These are phyloP conservation scores for Crotalus viridis DNA, from an alignment of 2,113 vertebrate genomes.

Conservation along the genomic window DNA sequence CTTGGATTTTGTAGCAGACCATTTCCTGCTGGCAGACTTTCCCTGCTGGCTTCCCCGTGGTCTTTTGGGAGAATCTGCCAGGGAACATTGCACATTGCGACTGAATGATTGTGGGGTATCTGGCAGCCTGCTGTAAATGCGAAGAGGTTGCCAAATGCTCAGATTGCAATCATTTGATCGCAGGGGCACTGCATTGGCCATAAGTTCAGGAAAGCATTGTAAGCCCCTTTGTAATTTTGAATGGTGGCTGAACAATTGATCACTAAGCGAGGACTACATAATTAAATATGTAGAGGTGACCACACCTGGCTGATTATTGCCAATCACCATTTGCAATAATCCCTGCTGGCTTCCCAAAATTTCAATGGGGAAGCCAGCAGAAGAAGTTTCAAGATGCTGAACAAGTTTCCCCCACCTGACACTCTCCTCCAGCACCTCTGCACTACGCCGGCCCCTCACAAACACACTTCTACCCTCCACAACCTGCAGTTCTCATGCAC, in stretches of 20 bases:
- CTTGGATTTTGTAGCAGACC: background rate
- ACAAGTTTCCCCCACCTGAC: too few species aligned
- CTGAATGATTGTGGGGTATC: background rate
- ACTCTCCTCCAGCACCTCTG: too few species aligned
- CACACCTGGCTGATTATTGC: background rate
- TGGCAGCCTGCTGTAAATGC: background rate
- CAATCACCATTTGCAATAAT: background rate
- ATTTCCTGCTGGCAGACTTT: background rate
- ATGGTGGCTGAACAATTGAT: background rate
- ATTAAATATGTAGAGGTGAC: background rate
- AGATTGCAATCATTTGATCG: background rate
- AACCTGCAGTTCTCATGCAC: too few species aligned
- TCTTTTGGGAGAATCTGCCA: too few species aligned
- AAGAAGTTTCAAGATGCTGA: too few species aligned
- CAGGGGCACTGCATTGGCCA: background rate
- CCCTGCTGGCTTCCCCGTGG: background rate
- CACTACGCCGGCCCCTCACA: too few species aligned
- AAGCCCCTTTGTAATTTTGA: background rate
- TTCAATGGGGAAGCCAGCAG: too few species aligned
- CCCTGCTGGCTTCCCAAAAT: too few species aligned
- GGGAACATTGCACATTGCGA: background rate
- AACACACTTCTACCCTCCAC: too few species aligned
- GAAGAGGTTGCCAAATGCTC: background rate
- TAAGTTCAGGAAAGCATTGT: background rate
- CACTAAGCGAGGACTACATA: background rate